Evolutionary conservation across 2,797 vertebrate species (phyloP).

Genomic region (Acomys russatus): DNA sequence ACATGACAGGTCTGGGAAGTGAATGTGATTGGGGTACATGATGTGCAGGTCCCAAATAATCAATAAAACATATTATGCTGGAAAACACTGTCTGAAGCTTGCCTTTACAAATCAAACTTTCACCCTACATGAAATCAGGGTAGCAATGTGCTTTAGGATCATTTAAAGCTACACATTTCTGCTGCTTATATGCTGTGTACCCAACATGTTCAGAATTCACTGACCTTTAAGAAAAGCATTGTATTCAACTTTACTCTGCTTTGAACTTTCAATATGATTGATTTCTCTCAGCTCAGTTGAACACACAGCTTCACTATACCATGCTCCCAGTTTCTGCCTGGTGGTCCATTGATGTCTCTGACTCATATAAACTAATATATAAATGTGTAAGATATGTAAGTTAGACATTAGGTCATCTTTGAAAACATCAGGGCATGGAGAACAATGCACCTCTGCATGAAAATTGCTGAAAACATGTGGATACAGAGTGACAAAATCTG

Average conservation of each 20-base stretch:
- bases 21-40: background rate
- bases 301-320: background rate
- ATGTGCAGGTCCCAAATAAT: background rate
- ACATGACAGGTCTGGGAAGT: background rate
- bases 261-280: background rate
- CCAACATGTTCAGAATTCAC: background rate
- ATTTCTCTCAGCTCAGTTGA: background rate
- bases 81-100: background rate
- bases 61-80: background rate
- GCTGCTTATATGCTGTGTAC: background rate
- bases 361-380: background rate
- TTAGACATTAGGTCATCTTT: background rate
- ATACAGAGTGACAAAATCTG: background rate
- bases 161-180: background rate
- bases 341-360: background rate
- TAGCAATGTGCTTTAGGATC: background rate
- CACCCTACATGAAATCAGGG: background rate
- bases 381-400: background rate
- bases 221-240: background rate
- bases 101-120: background rate
- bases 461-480: background rate
- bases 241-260: background rate
- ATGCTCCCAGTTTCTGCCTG: background rate
- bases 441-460: background rate
- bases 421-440: background rate